Evolutionary conservation across 1,140 invertebrate species (phyloP).

Genomic region (Daktulosphaira vitifoliae): DNA sequence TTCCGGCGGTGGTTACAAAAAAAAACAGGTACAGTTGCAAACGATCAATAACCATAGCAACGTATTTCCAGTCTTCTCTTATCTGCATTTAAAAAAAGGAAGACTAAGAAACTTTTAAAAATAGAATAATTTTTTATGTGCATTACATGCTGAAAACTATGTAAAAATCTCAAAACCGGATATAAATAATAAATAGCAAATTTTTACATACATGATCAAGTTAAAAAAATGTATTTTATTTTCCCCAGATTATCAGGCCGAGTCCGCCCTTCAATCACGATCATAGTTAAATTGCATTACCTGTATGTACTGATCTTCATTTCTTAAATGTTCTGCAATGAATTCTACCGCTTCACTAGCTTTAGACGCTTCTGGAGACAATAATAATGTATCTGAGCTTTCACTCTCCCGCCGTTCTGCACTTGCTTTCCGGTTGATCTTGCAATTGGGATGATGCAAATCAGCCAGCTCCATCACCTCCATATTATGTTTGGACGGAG

Average conservation of each 20-base stretch:
- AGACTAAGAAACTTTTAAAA: no score
- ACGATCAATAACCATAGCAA: slow-evolving; percentile 98
- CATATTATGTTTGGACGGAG: slow-evolving; percentile 62
- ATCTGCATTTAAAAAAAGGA: slow-evolving; percentile 55
- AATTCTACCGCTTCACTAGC: slow-evolving; percentile 96
- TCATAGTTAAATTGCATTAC: slow-evolving; percentile 49
- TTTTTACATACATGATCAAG: no score
- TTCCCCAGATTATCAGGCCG: no score
- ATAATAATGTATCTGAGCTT: slow-evolving; percentile 76
- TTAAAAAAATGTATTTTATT: no score
- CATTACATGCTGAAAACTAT: no score
- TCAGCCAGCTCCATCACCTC: slow-evolving; percentile 90
- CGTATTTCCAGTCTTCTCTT: slow-evolving; percentile 98
- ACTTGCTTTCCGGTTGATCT: slow-evolving; percentile 77
- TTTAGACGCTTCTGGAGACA: slow-evolving; percentile 86
- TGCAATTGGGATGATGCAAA: slow-evolving; percentile 90
- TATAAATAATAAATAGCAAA: no score
- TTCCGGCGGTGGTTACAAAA: slow-evolving; percentile 89
- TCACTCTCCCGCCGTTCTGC: slow-evolving; percentile 73
- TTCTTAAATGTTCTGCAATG: slow-evolving; percentile 93
- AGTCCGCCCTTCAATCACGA: no score
- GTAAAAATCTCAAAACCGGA: no score
- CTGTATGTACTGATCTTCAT: slow-evolving; percentile 95
- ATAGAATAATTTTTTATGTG: no score
- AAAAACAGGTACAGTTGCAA: slow-evolving; percentile 96